These are phyloP conservation scores for Datnioides undecimradiatus DNA, from an alignment of 2,113 vertebrate genomes.

Conservation along the genomic window DNA sequence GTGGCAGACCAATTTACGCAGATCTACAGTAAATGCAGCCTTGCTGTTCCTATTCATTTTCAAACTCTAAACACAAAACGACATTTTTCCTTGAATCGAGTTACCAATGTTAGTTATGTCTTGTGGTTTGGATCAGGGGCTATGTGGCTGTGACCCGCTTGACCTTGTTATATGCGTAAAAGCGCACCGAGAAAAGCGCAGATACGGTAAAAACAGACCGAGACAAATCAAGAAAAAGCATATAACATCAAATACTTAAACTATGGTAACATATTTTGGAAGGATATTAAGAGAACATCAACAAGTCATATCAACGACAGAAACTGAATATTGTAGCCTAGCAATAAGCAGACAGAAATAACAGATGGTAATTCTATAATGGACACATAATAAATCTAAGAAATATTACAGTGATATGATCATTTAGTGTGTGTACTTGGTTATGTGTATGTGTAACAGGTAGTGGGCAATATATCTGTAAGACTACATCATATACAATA, in stretches of 20 bases:
- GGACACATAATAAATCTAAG: not conserved
- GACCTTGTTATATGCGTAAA: constrained; percentile 66
- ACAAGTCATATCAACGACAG: not conserved
- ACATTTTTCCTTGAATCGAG: not conserved
- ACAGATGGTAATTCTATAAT: not conserved
- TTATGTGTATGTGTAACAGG: constrained; percentile 16
- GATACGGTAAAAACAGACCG: not conserved
- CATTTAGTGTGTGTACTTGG: not conserved
- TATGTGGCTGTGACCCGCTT: constrained; percentile 21
- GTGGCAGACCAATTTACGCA: constrained; percentile 35
- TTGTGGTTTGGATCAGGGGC: not conserved
- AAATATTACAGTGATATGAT: not conserved
- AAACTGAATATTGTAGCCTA: not conserved
- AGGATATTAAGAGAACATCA: not conserved
- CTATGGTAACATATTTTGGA: not conserved
- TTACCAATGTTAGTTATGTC: not conserved
- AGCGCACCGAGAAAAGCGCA: constrained; percentile 23
- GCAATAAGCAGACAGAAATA: not conserved
- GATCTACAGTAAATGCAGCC: constrained; percentile 8
- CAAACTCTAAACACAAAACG: not conserved
- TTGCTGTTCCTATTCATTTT: not conserved
- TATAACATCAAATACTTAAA: not conserved
- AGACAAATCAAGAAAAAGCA: not conserved
- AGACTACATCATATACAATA: not conserved
- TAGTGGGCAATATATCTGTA: not conserved